Base-by-base conservation (phyloP, 2,113 vertebrate genomes). In the Patagioenas fasciata region DNA sequence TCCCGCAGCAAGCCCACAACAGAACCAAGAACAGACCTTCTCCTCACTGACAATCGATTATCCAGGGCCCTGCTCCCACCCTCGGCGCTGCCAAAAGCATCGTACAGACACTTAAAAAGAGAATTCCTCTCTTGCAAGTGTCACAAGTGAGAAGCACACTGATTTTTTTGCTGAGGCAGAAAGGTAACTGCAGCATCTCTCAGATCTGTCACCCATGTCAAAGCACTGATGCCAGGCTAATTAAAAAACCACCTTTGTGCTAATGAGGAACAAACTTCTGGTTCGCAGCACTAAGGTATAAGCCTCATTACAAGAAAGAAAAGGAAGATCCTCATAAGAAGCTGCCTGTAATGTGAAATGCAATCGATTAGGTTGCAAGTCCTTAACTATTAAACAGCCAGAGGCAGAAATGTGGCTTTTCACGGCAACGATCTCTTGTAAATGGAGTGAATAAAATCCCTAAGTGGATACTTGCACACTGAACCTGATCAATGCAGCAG, bases 1-100 rank as follows among this genome's bases (percentile, higher is more conserved):
- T 84, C 92, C 87, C 93, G 21, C n/a, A 72, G 73, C 73, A 91
- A 96, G 73, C 73, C 88, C 83, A 65, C 61, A 88, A 38, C 77
- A 94, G 82, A 95, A 74, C 56, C 83, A 70, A n/a, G 69, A 90
- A 15, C 75, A 92, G 56, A 85, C 42, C 77, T 70, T 32, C 29
- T 86, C 53, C 72, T 84, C 61, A 85, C 85, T 77, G 70, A 58
- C 54, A 80, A 50, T 57, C 48, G 42, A 53, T 78, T 79, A 89
- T 9, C 79, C 25, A 38, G 85, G 88, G 86, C 66, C 50, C 40
- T 61, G 58, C 65, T 95, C 90, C 88, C 42, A 53, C 24, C 42
- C 47, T 34, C 8, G 86, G 54, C 51, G 34, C 6, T 67, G 51
- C 51, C 88, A n/a, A 85, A 86, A 72, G 36, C 75, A 44, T 57